Evolutionary conservation across 2,797 vertebrate species (phyloP), one percentile per base, ranked within the genome.

Genomic region (Antrozous pallidus): DNA sequence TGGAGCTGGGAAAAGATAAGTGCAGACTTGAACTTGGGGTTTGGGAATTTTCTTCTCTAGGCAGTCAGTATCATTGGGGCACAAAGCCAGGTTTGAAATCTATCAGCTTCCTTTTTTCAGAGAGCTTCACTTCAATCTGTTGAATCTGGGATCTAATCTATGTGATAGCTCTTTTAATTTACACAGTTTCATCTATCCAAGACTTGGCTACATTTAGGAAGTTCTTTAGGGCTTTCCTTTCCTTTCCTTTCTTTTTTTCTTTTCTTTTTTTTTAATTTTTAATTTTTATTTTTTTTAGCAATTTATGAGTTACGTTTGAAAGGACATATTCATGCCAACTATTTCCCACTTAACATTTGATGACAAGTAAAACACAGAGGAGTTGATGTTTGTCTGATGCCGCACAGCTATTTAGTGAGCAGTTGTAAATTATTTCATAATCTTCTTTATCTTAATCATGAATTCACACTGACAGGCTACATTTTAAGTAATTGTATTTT

Each of bases 351-450:
- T 36, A 90, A 77, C 20, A 67, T 90, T 18, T 89, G 40, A 86
- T 75, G 67, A 91, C 17, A 90, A 79, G 73, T 61, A 38, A 92
- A 45, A 18, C 88, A 90, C 91, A 90, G 93, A 95, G 74, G 89
- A 24, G 93, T 89, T 91, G 95, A 92, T 51, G 36, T n/a, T 83
- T 90, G 1, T 58, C 77, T 84, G 56, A 78, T 47, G 78, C n/a
- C 88, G 89, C 95, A 95, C 24, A 95, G 75, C 36, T 89, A 63
- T 73, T 78, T 71, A 77, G 54, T 75, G 36, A 54, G 38, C n/a
- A 86, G 17, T 73, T 95, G 75, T 84, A 96, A 94, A 96, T 89
- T 70, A 93, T 3, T 70, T 33, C 33, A 84, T 36, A 49, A 80
- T 86, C 73, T 86, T 88, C 58, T 61, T 92, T 82, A 45, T 86